These are phyloP conservation scores for Dromococcyx pavoninus DNA, from an alignment of 2,797 vertebrate genomes.

Conservation along the genomic window DNA sequence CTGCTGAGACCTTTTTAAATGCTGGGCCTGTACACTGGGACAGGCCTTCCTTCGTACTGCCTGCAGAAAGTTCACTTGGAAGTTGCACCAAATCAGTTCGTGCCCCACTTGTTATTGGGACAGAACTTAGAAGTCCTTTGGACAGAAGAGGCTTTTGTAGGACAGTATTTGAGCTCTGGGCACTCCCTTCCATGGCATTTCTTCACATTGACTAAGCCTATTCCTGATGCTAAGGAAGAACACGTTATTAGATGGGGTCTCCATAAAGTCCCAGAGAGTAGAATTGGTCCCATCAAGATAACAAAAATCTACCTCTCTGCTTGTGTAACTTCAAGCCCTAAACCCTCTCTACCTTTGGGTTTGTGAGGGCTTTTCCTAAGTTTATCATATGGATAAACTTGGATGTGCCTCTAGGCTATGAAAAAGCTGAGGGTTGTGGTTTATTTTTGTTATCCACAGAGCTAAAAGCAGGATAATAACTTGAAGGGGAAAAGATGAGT, in stretches of 20 bases:
- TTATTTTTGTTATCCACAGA: not conserved
- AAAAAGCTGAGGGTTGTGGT: not conserved
- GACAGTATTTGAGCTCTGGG: not conserved
- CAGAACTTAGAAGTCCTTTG: not conserved
- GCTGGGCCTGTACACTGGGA: rapidly evolving
- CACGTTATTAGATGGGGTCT: not conserved
- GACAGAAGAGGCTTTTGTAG: not conserved
- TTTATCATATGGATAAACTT: not conserved
- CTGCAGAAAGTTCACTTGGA: not conserved
- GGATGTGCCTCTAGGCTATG: not conserved
- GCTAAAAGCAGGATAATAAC: not conserved
- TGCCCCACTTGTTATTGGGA: not conserved
- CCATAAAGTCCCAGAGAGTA: not conserved
- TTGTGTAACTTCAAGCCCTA: rapidly evolving
- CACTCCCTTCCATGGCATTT: not conserved
- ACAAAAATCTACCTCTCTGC: not conserved
- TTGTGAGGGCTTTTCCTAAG: not conserved
- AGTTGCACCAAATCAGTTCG: not conserved
- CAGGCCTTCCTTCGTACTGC: not conserved
- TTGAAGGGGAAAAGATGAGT: slow-evolving; percentile 9
- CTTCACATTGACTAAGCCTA: not conserved
- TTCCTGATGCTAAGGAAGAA: not conserved
- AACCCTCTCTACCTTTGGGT: not conserved
- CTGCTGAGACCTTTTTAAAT: rapidly evolving
- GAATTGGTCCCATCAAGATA: not conserved